Evolutionary conservation across 2,888 invertebrate genomes (phyloP).

Genomic region (Amblyjoppa proteus): DNA sequence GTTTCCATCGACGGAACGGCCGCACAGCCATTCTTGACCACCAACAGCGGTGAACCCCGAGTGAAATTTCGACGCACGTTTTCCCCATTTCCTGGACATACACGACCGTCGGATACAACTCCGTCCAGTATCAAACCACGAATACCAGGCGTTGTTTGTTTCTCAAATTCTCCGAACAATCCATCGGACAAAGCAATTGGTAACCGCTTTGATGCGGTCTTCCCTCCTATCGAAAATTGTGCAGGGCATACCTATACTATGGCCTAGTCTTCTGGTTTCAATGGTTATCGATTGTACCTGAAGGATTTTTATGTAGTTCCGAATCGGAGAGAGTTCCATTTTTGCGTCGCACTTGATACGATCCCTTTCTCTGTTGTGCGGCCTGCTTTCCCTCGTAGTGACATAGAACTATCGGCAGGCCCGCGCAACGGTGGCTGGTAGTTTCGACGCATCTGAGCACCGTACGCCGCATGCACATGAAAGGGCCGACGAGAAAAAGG

Average conservation of each 20-base stretch:
- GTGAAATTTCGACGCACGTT: conserved; percentile 41
- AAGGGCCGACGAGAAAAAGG: conserved; percentile 16
- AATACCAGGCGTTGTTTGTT: conserved; percentile 58
- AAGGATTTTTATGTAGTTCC: conserved; percentile 8
- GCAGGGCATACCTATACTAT: not conserved
- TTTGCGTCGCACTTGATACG: not conserved
- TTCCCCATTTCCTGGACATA: conserved; percentile 51
- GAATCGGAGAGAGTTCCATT: not conserved
- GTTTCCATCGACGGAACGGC: conserved; percentile 15
- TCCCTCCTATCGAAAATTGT: conserved; percentile 4
- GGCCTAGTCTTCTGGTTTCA: not conserved
- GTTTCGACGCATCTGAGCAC: conserved; percentile 12
- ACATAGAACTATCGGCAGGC: not conserved
- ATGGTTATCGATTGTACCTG: conserved; percentile 20
- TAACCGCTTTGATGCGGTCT: conserved; percentile 51
- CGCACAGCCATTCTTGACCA: conserved; percentile 10
- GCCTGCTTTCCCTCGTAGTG: not conserved
- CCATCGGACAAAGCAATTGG: conserved; percentile 49
- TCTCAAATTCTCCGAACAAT: conserved; percentile 55
- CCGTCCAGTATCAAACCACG: conserved; percentile 40
- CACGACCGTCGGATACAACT: conserved; percentile 36
- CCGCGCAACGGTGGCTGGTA: not conserved
- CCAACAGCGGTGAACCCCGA: conserved; percentile 10
- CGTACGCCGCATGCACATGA: conserved; percentile 17
- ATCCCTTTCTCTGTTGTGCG: not conserved